Conservation (phyloP, 2,797 vertebrate species). For the Spondyliosoma cantharus region DNA sequence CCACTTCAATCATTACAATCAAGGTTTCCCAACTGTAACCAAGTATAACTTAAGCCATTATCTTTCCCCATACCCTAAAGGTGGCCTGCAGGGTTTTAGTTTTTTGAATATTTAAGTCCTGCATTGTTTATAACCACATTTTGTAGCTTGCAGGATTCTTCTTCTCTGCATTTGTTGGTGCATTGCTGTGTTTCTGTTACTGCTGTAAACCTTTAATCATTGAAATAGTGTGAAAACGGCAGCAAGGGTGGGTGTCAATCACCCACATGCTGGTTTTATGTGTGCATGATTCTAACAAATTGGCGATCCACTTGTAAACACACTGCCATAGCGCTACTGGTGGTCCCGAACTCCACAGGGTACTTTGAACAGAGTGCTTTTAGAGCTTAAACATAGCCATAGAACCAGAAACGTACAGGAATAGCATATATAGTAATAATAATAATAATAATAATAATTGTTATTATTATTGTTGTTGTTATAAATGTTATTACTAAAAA, state of each 20-base stretch:
- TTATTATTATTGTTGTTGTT: too few species aligned
- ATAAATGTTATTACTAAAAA: too few species aligned
- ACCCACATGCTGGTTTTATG: too few species aligned
- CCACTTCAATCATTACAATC: not conserved
- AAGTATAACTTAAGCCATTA: not conserved
- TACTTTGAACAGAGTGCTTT: too few species aligned
- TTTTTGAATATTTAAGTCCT: not conserved
- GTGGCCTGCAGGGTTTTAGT: not conserved
- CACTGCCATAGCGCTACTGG: not conserved
- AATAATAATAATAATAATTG: too few species aligned
- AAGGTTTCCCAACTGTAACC: not conserved
- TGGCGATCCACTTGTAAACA: not conserved
- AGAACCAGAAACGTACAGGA: too few species aligned
- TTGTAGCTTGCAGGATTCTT: not conserved
- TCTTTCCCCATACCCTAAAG: not conserved
- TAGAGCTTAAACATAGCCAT: too few species aligned
- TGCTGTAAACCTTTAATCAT: not conserved
- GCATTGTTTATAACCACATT: not conserved
- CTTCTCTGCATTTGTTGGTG: not conserved
- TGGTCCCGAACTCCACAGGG: too few species aligned
- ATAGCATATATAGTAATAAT: too few species aligned
- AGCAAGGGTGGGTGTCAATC: not conserved
- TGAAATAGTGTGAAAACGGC: not conserved
- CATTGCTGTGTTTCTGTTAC: not conserved
- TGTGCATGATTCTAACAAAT: not conserved